Evolutionary conservation across 1,140 invertebrate species (phyloP).

Genomic region (Zophobas atratus): DNA sequence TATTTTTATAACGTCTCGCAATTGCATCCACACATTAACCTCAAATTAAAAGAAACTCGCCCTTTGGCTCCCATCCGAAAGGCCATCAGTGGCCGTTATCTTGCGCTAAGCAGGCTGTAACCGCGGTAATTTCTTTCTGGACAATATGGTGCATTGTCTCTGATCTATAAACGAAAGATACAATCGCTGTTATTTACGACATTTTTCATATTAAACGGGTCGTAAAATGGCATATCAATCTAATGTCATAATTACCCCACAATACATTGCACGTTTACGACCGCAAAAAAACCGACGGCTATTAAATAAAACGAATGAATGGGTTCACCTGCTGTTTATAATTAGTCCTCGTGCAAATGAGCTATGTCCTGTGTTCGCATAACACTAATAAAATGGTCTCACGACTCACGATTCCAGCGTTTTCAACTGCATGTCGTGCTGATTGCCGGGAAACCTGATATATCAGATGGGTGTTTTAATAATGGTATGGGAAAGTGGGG

Average conservation of each 20-base stretch:
- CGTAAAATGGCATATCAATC: slow-evolving; percentile 36
- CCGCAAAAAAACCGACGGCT: slow-evolving; percentile 11
- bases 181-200: neutral
- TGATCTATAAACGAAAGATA: slow-evolving; percentile 6
- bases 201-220: slow-evolving; percentile 12
- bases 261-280: slow-evolving; percentile 1
- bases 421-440: slow-evolving; percentile 31
- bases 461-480: slow-evolving; percentile 36
- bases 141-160: slow-evolving; percentile 1
- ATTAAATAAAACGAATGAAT: slow-evolving; percentile 30
- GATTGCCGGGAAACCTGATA: slow-evolving; percentile 35
- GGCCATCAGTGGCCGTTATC: neutral
- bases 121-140: slow-evolving; percentile 1
- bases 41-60: slow-evolving; percentile 35
- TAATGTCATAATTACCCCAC: slow-evolving; percentile 31
- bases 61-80: neutral
- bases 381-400: slow-evolving; percentile 40
- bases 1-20: slow-evolving; percentile 26
- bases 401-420: slow-evolving; percentile 28
- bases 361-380: slow-evolving; percentile 32
- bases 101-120: slow-evolving; percentile 3
- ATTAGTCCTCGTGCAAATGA: slow-evolving; percentile 41
- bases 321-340: slow-evolving; percentile 42
- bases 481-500: slow-evolving; percentile 13
- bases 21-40: slow-evolving; percentile 12